Percentiles rank a stretch among this genome's conserved stretches.
Evolutionary conservation across 2,888 invertebrate species (phyloP).

Genomic region (Palloptera scutellata): DNA sequence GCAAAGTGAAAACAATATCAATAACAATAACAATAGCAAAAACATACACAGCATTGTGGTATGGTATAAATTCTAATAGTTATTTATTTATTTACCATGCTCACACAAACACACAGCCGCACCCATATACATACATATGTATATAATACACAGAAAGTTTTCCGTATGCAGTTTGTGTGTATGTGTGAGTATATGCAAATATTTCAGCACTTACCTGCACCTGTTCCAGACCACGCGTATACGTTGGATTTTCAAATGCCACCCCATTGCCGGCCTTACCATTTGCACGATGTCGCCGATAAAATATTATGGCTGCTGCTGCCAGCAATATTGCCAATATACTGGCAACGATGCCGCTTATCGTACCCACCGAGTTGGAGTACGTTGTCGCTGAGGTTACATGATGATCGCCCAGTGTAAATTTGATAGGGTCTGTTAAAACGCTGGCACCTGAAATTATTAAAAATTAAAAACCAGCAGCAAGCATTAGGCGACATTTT

Average conservation of each 20-base stretch:
- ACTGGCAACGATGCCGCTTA: conserved; percentile 63
- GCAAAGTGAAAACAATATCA: background rate
- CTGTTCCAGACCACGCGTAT: conserved; percentile 79
- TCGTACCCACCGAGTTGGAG: conserved; percentile 61
- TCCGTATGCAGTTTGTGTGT: background rate
- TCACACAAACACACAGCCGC: too few species aligned
- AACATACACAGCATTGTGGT: background rate
- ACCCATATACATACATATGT: too few species aligned
- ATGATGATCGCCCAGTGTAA: conserved; percentile 79
- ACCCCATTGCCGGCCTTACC: conserved; percentile 71
- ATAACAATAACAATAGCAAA: background rate
- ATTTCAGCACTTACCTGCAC: conserved; percentile 69
- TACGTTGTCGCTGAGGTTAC: conserved; percentile 72
- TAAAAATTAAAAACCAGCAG: background rate
- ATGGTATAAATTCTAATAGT: too few species aligned
- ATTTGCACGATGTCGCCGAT: conserved; percentile 59
- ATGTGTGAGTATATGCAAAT: background rate
- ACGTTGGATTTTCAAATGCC: conserved; percentile 86
- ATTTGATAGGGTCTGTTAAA: conserved; percentile 76
- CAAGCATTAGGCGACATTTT: too few species aligned
- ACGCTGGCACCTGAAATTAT: conserved; percentile 73
- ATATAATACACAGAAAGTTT: too few species aligned
- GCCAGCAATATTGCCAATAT: conserved; percentile 61
- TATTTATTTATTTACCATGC: too few species aligned
- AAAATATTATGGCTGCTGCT: conserved; percentile 61